Base-by-base conservation (phyloP, 2,113 vertebrate genomes). In the Amia ocellicauda region DNA sequence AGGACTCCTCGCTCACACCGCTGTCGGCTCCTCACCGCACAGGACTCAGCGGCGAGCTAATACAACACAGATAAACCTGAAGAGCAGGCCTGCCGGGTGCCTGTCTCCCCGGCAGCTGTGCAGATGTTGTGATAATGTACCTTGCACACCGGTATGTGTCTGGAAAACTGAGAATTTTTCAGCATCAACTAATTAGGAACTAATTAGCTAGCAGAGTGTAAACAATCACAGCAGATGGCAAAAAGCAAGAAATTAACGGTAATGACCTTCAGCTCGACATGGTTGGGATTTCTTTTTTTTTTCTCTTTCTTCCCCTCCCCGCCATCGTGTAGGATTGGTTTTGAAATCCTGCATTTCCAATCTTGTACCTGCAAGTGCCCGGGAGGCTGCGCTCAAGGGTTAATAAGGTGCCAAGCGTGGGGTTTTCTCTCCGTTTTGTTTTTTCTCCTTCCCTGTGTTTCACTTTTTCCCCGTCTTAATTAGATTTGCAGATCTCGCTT, bases 151-250 rank as follows among this genome's bases (percentile, higher is more conserved):
- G 78, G 77, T 69, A 79, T 83, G 81, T 68, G 79, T 82, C 88
- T 82, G 80, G 80, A 74, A 87, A 89, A 84, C 86, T 85, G 87
- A 86, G 85, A 82, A 86, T 88, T 86, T 14, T 23, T 85, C 84
- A 83, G 85, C 87, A 90, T 83, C 81, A 76, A 73, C 89, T 94
- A 92, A 96, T 93, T 93, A 93, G 89, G 77, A 83, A 83, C 83
- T 93, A 92, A 95, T 94, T 92, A 93, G 89, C 85, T 69, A 88
- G 85, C 78, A 88, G 86, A 90, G 91, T 91, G 90, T 92, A 92
- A 93, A 93, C 89, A 93, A 87, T 90, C 85, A 84, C 83, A 88
- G 75, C 94, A 95, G 93, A 94, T 93, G 92, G 90, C 81, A 80
- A 81, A 85, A 87, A 72, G 29, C 43, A 66, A 67, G 14, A 82